Percentiles rank a stretch among this genome's conserved stretches.
Evolutionary conservation across 2,797 vertebrate genomes (phyloP).

Genomic region (Natrix natrix): DNA sequence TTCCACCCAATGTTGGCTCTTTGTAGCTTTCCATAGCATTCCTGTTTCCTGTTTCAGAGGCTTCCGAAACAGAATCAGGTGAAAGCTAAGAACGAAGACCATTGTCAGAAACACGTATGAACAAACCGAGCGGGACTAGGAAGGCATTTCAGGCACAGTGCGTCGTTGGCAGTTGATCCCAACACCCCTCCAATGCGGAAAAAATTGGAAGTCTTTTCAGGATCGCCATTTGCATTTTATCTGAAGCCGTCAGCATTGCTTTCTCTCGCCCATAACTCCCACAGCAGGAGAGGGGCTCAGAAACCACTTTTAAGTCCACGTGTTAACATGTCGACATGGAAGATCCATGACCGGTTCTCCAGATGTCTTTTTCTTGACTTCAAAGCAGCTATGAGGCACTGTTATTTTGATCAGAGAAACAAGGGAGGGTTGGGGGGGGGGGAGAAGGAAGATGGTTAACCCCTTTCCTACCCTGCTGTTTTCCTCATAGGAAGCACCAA

Average conservation of each 20-base stretch:
- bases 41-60: background rate
- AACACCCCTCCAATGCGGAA: background rate
- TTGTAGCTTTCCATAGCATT: background rate
- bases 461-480: background rate
- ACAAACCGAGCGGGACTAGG: background rate
- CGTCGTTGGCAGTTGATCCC: background rate
- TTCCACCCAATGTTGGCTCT: background rate
- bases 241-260: background rate
- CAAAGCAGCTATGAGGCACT: background rate
- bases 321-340: background rate
- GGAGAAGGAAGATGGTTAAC: background rate
- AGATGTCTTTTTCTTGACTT: background rate
- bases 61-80: background rate
- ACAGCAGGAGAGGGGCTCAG: background rate
- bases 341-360: background rate
- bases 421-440: background rate
- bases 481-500: background rate
- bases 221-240: background rate
- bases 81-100: background rate
- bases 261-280: background rate
- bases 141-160: background rate
- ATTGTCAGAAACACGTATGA: background rate
- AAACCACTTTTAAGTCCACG: background rate
- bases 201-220: background rate
- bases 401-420: background rate